Conservation (phyloP, 2,888 invertebrate species). For the Laspeyria flexula region DNA sequence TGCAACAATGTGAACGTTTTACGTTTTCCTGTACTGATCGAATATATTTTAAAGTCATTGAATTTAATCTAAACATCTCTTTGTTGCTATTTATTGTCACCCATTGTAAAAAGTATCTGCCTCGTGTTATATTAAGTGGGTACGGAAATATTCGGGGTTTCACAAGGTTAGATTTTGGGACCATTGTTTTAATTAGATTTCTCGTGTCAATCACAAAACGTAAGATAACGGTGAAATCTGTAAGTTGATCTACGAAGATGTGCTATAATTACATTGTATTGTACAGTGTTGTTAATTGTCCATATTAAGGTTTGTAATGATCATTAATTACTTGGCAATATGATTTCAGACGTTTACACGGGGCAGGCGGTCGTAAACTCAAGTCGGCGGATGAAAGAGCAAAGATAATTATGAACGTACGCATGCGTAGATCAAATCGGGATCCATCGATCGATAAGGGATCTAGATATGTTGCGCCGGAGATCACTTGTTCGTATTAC, state of each 20-base stretch:
- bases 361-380: constrained; percentile 73
- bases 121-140: constrained; percentile 37
- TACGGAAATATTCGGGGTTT: constrained; percentile 23
- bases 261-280: constrained; percentile 52
- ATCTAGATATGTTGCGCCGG: constrained; percentile 74
- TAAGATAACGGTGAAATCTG: constrained; percentile 48
- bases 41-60: constrained; percentile 57
- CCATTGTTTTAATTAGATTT: constrained; percentile 35
- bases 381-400: constrained; percentile 83
- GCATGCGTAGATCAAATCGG: constrained; percentile 84
- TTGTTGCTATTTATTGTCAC: constrained; percentile 42
- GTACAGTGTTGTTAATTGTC: constrained; percentile 70
- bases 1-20: constrained; percentile 63
- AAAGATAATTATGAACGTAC: constrained; percentile 80
- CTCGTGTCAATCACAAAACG: constrained; percentile 40
- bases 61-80: constrained; percentile 57
- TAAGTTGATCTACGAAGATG: constrained; percentile 45
- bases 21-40: constrained; percentile 72
- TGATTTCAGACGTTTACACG: constrained; percentile 80
- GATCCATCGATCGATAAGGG: constrained; percentile 80
- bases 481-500: constrained; percentile 64
- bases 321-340: constrained; percentile 80
- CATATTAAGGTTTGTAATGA: constrained; percentile 66
- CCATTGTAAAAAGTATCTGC: constrained; percentile 32
- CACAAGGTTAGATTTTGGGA: constrained; percentile 31